Evolutionary conservation across 2,888 invertebrate genomes (phyloP).

Genomic region (Siphlonurus alternatus): DNA sequence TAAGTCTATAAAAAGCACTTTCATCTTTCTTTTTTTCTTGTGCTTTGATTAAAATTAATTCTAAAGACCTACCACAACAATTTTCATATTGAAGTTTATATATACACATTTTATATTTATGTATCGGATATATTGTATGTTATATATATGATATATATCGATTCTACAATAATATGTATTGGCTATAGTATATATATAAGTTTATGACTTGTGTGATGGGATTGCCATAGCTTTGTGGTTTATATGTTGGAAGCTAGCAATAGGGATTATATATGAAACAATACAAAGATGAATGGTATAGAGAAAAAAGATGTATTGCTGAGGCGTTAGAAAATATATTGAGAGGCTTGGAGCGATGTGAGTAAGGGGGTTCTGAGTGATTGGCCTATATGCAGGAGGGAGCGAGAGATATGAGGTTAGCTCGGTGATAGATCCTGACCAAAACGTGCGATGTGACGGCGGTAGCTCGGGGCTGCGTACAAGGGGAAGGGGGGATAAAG

Average conservation of each 20-base stretch:
- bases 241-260: neutral
- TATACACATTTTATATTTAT: too few relatives aligned
- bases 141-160: too few relatives aligned
- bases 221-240: neutral
- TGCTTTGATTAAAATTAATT: neutral
- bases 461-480: neutral
- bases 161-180: neutral
- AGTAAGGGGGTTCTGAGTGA: neutral
- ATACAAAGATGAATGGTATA: constrained; percentile 1
- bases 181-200: neutral
- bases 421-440: neutral
- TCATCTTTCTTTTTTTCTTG: too few relatives aligned
- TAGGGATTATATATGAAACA: neutral
- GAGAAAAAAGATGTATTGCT: constrained; percentile 1
- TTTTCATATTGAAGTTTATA: too few relatives aligned
- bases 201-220: constrained; percentile 3
- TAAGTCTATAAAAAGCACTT: neutral
- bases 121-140: too few relatives aligned
- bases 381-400: neutral
- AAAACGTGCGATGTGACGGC: neutral
- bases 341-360: neutral
- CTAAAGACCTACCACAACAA: neutral
- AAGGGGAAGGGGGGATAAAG: neutral
- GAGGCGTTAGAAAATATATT: neutral
- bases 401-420: neutral